phyloP scores from a whole-genome alignment of 2,888 invertebrate genomes.

The Stenurella melanura region DNA sequence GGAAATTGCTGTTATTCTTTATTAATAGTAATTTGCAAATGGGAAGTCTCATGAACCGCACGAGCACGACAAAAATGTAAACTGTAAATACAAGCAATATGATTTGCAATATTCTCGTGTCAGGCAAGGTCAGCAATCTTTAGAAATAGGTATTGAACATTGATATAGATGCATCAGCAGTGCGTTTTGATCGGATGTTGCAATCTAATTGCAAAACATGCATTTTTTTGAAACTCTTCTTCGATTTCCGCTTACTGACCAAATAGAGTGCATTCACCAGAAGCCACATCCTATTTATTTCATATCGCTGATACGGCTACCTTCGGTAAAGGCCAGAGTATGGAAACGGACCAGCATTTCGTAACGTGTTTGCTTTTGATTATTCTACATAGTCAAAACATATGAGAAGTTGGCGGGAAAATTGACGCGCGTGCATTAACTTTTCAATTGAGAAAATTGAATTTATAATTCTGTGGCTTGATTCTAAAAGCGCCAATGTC shows the following conservation, averaged over 20 bases:
- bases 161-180: slow-evolving; percentile 55
- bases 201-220: slow-evolving; percentile 50
- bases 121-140: slow-evolving; percentile 44
- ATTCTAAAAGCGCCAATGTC: no score
- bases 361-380: background rate
- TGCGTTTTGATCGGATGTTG: slow-evolving; percentile 53
- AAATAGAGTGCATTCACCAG: slow-evolving; percentile 61
- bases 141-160: slow-evolving; percentile 52
- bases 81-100: slow-evolving; percentile 14
- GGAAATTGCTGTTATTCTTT: slow-evolving; percentile 4
- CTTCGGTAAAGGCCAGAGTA: slow-evolving; percentile 23
- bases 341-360: background rate
- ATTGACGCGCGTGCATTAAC: no score
- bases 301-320: slow-evolving; percentile 13
- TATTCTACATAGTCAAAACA: background rate
- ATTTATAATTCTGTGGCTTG: no score
- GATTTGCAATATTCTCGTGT: slow-evolving; percentile 33
- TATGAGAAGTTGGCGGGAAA: no score
- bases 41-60: background rate
- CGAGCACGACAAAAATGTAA: slow-evolving; percentile 11
- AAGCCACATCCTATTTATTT: slow-evolving; percentile 41
- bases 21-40: slow-evolving; percentile 1
- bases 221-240: slow-evolving; percentile 57
- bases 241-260: slow-evolving; percentile 62
- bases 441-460: no score